These are phyloP conservation scores for Leptopilina syphax DNA, from an alignment of 2,888 invertebrate species.

Conservation along the genomic window DNA sequence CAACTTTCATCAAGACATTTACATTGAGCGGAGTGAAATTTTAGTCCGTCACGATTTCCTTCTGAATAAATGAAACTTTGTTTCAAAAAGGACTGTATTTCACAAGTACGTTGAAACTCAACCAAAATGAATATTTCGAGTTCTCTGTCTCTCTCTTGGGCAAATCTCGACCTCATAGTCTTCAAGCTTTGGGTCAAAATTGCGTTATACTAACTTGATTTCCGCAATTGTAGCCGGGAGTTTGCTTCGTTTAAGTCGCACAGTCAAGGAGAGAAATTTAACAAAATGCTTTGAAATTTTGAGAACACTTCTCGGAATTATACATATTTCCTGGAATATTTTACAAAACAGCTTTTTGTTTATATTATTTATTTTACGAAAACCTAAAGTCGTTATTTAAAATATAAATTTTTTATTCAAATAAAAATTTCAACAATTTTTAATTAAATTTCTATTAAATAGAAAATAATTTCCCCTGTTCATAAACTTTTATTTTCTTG, in stretches of 20 bases:
- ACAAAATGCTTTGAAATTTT: slow-evolving; percentile 10
- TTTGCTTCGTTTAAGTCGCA: slow-evolving; percentile 36
- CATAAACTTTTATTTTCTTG: no score
- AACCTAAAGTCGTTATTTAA: not conserved
- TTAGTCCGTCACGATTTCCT: not conserved
- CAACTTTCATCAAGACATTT: slow-evolving; percentile 23
- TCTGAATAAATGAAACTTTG: slow-evolving; percentile 32
- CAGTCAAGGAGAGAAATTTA: slow-evolving; percentile 16
- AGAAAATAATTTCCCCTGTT: no score
- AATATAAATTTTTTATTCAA: no score
- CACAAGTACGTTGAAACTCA: slow-evolving; percentile 48
- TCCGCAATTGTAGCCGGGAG: slow-evolving; percentile 46
- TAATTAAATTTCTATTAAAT: no score
- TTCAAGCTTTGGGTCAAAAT: slow-evolving; percentile 35
- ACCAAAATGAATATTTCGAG: slow-evolving; percentile 50
- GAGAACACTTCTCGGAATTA: not conserved
- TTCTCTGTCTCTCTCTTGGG: slow-evolving; percentile 11
- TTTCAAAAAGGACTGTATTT: slow-evolving; percentile 36
- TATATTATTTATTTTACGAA: not conserved
- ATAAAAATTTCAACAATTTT: no score
- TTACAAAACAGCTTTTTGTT: not conserved
- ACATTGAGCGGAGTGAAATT: slow-evolving; percentile 14
- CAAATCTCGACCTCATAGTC: slow-evolving; percentile 38
- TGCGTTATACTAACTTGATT: slow-evolving; percentile 49
- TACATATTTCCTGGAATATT: not conserved